These are phyloP conservation scores for Diplodus sargus DNA, from an alignment of 2,797 vertebrate genomes.

Conservation along the genomic window DNA sequence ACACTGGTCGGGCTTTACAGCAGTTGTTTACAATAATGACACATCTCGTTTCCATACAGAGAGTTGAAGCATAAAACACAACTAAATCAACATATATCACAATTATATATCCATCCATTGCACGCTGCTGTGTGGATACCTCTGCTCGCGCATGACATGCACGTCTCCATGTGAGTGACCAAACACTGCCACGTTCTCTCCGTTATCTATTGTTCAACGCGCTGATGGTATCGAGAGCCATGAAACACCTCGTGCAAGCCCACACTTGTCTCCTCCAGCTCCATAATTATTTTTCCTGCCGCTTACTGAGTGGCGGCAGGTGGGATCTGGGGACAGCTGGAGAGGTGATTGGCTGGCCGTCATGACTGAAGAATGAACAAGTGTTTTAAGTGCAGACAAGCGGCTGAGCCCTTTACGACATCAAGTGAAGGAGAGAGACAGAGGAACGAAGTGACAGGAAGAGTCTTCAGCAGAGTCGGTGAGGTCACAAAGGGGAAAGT, in stretches of 20 bases:
- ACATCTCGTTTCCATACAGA: neutral
- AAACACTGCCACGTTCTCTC: neutral
- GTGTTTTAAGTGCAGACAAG: constrained; percentile 49
- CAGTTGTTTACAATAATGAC: constrained; percentile 8
- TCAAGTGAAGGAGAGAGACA: constrained; percentile 1
- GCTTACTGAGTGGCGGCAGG: constrained; percentile 57
- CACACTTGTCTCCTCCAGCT: constrained; percentile 18
- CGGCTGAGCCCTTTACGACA: constrained; percentile 53
- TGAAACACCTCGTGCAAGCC: constrained; percentile 11
- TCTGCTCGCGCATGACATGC: constrained; percentile 1
- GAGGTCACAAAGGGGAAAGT: constrained; percentile 9
- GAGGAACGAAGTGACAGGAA: neutral
- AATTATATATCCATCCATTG: neutral
- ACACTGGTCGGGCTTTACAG: neutral
- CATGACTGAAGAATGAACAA: constrained; percentile 62
- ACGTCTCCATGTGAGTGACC: neutral
- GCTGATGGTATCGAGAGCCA: neutral
- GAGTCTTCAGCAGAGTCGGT: neutral
- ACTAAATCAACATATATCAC: neutral
- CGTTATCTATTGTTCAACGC: neutral
- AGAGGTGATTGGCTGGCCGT: constrained; percentile 43
- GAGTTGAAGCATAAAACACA: constrained; percentile 3
- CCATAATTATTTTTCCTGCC: constrained; percentile 50
- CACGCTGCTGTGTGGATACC: neutral
- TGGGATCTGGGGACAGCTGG: constrained; percentile 65